Base-by-base conservation (phyloP, 2,113 vertebrate genomes). In the Aythya baeri region DNA sequence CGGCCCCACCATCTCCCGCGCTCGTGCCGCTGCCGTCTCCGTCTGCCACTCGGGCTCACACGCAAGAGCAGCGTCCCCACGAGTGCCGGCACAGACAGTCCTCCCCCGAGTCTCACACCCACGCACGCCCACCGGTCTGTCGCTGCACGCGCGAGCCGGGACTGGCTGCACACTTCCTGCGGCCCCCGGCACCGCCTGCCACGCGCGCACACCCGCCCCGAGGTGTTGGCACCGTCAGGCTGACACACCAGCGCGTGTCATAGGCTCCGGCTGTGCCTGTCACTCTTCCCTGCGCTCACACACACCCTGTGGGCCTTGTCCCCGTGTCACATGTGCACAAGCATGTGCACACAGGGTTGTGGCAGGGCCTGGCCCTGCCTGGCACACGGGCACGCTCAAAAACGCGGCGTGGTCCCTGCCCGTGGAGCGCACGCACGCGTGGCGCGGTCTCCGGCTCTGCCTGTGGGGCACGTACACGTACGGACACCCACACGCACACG, bases 281-380 rank as follows among this genome's bases (percentile, higher is more conserved):
- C 58, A 2, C 55, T 32, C 38, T 6, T 11, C 20, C 21, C 27
- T 22, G 1, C 49, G 13, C 34, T 5, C n/a, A 3, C 25, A 0
- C 18, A 21, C 26, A 6, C 32, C 3, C 49, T 8, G 0, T 7
- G n/a, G 49, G 59, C 66, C 5, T 2, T 36, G 20, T 7, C 15
- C 16, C 25, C 8, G 34, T 41, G 86, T 55, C 50, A 12, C 7
- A 0, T 41, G 27, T 23, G 26, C 52, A 31, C 77, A 15, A 0
- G 2, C 1, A 0, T 50, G 41, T 46, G 46, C 14, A 3, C 27
- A 3, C 0, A 1, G 13, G 15, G 22, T 7, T 50, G 21, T 62
- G 49, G 2, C 25, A 3, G 49, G 5, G 46, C 34, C 62, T 18
- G 17, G 59, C 52, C 55, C 26, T 26, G 62, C 41, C 18, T 17